These are phyloP conservation scores for Erpetoichthys calabaricus DNA, from an alignment of 2,797 vertebrate genomes.

Conservation along the genomic window DNA sequence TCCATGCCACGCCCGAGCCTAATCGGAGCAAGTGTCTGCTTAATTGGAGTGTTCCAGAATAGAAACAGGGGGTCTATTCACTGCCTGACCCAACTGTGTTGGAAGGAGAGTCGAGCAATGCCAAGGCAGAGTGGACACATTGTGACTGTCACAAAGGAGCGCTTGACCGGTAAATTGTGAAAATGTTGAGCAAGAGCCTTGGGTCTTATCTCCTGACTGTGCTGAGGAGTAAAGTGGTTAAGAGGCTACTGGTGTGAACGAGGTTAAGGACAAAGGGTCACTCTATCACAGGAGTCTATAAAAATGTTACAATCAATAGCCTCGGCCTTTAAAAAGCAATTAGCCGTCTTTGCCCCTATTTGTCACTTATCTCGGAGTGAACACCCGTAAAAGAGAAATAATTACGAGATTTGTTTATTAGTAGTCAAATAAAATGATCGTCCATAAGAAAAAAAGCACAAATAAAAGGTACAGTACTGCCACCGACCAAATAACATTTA, in stretches of 20 bases:
- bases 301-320: constrained; percentile 21
- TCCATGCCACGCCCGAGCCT: background rate
- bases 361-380: constrained; percentile 28
- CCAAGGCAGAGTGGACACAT: background rate
- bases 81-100: background rate
- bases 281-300: constrained; percentile 21
- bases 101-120: constrained; percentile 7
- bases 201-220: constrained; percentile 11
- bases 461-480: too few species aligned
- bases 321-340: constrained; percentile 33
- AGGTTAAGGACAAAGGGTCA: constrained; percentile 2
- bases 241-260: background rate
- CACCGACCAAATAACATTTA: too few species aligned
- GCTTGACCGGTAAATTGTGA: constrained; percentile 12
- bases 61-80: constrained; percentile 5
- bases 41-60: constrained; percentile 2
- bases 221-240: constrained; percentile 8
- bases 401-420: constrained; percentile 27
- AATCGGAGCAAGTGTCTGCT: constrained; percentile 9
- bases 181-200: constrained; percentile 8
- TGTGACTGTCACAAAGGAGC: constrained; percentile 20
- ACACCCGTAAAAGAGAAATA: constrained; percentile 36
- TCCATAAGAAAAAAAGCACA: too few species aligned
- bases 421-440: too few species aligned
- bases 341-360: constrained; percentile 31